phyloP scores from a whole-genome alignment of 2,888 invertebrate genomes.

The Aphidius colemani region DNA sequence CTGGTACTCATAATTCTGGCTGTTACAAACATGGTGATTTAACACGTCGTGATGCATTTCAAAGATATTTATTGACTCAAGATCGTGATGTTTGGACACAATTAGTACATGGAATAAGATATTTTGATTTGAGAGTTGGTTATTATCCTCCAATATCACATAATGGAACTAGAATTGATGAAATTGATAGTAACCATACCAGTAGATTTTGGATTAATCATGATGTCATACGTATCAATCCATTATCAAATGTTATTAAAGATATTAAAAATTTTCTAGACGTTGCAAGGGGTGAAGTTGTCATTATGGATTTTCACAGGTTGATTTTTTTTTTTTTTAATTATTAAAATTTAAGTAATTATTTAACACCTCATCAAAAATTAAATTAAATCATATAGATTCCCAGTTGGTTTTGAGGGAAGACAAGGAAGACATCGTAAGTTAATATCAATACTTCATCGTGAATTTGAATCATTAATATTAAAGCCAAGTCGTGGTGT shows the following conservation, averaged over 20 bases:
- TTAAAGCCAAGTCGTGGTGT: slow-evolving; percentile 57
- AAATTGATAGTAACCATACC: slow-evolving; percentile 36
- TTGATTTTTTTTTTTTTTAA: slow-evolving; percentile 14
- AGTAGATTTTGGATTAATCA: slow-evolving; percentile 76
- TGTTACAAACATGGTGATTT: slow-evolving; percentile 64
- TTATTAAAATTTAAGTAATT: no score
- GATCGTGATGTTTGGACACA: slow-evolving; percentile 83
- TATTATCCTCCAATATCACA: slow-evolving; percentile 63
- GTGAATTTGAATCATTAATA: slow-evolving; percentile 65
- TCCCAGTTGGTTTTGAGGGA: slow-evolving; percentile 71
- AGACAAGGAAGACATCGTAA: slow-evolving; percentile 63
- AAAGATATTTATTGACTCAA: slow-evolving; percentile 66
- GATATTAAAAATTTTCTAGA: slow-evolving; percentile 74
- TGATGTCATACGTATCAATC: slow-evolving; percentile 72
- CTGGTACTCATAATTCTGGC: slow-evolving; percentile 69
- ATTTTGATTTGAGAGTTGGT: slow-evolving; percentile 80
- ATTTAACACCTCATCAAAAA: no score
- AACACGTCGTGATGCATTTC: slow-evolving; percentile 57
- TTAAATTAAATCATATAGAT: slow-evolving; percentile 56
- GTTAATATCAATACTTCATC: slow-evolving; percentile 64
- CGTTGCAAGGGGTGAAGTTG: slow-evolving; percentile 70
- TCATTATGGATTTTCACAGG: slow-evolving; percentile 80
- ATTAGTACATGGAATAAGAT: slow-evolving; percentile 82
- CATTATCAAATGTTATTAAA: slow-evolving; percentile 68
- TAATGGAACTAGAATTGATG: slow-evolving; percentile 29